Percentiles rank a stretch among this genome's conserved stretches.
Conservation (phyloP, 2,797 vertebrate genomes). For the Catharus ustulatus region DNA sequence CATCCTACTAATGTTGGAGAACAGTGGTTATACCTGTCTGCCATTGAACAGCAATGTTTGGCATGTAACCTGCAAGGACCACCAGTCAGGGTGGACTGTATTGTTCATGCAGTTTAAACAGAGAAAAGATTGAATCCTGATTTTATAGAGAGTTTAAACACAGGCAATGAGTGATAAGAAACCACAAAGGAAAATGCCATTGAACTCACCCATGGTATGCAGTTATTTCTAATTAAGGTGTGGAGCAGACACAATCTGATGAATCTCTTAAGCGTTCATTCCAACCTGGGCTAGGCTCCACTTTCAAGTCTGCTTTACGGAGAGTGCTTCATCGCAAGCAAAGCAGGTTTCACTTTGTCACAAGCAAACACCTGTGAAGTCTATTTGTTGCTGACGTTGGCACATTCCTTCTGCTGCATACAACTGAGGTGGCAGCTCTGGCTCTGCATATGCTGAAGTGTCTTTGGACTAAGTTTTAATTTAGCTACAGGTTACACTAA, state of each 20-base stretch:
- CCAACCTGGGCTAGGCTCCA: background rate
- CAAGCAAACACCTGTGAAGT: background rate
- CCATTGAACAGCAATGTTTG: background rate
- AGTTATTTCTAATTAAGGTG: background rate
- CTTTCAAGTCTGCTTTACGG: background rate
- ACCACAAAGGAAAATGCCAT: background rate
- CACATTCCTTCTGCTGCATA: background rate
- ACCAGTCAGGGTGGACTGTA: background rate
- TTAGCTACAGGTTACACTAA: background rate
- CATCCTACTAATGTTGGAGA: background rate
- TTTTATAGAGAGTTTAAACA: background rate
- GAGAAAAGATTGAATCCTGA: background rate
- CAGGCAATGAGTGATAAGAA: background rate
- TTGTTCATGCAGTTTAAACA: background rate
- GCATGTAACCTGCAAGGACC: background rate
- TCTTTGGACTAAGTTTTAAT: background rate
- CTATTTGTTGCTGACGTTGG: background rate
- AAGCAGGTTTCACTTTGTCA: background rate
- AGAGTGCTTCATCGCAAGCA: background rate
- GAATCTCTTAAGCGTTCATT: background rate
- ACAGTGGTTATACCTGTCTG: background rate
- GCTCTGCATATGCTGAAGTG: background rate
- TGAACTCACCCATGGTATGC: background rate
- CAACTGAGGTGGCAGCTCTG: background rate
- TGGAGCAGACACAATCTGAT: background rate